These are phyloP conservation scores for Lasioglossum oenotherae DNA, from an alignment of 2,888 invertebrate genomes.

Conservation along the genomic window DNA sequence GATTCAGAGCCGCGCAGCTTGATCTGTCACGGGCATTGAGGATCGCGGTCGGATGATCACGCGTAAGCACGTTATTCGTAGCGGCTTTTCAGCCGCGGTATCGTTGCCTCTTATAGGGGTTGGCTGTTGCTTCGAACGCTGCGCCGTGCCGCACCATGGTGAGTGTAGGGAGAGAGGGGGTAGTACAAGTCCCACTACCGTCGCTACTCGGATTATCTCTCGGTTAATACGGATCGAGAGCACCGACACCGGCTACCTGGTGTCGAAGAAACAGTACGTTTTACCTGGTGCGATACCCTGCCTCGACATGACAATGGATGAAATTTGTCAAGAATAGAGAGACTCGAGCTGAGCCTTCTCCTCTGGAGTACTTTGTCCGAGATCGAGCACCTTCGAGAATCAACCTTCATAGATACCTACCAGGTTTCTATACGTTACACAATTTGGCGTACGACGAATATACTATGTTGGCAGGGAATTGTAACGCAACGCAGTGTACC, in stretches of 20 bases:
- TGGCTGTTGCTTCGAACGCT: conserved; percentile 46
- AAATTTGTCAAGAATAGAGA: conserved; percentile 30
- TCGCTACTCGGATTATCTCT: conserved; percentile 63
- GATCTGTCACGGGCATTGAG: conserved; percentile 73
- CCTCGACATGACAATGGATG: conserved; percentile 36
- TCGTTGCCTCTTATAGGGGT: conserved; percentile 82
- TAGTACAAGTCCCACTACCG: conserved; percentile 63
- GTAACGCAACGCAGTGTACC: too few relatives aligned
- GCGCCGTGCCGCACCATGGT: not conserved
- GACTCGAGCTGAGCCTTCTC: not conserved
- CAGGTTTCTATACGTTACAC: not conserved
- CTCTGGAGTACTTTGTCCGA: not conserved
- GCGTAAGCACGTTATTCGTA: conserved; percentile 84
- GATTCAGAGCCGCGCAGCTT: conserved; percentile 67
- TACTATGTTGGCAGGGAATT: too few relatives aligned
- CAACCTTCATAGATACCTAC: not conserved
- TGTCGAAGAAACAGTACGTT: conserved; percentile 34
- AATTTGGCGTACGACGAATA: not conserved
- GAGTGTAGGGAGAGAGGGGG: not conserved
- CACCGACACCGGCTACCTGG: conserved; percentile 62
- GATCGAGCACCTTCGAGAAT: not conserved
- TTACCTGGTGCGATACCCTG: conserved; percentile 44
- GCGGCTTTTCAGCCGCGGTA: conserved; percentile 76
- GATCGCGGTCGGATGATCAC: conserved; percentile 82
- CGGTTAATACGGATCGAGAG: conserved; percentile 46